Evolutionary conservation across 2,888 invertebrate genomes (phyloP), one percentile per base, ranked within the genome.

Genomic region (Griposia aprilina): DNA sequence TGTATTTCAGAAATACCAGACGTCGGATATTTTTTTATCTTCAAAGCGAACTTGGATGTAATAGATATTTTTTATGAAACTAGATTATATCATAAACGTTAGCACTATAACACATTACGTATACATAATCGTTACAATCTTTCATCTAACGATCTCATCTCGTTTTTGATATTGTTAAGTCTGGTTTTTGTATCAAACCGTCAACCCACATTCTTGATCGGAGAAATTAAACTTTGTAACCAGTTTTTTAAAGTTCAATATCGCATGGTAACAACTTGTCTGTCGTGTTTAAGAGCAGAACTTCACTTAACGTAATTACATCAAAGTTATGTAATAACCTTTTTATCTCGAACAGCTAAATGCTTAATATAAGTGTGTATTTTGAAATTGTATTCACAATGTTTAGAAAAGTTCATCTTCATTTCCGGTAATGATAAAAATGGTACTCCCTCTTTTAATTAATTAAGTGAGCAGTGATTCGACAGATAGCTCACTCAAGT

Each of bases 231-330:
- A 75, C 65, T 52, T 59, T 69, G 3, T 60, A 0, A 0, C 2
- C 8, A 2, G 5, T 0, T 57, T 0, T 0, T n/a, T 76, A 52
- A 48, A 70, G 62, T 52, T 55, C 23, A 45, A 20, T 72, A 67
- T 77, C 41, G 36, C n/a, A 15, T 41, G n/a, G 2, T n/a, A 23
- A 30, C 41, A 55, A 17, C 5, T 66, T 81, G 15, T 50, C 74
- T 36, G 41, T 23, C 59, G 75, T 63, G 30, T 73, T 73, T 63
- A 45, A 63, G 62, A 66, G 15, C 63, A 62, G 26, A 68, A 74
- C 59, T 78, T 83, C 57, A 74, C 36, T 77, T 62, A n/a, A 11
- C 74, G 69, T 80, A 85, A 87, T 84, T 78, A 81, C 52, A 75
- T 80, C 30, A 59, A 73, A 55, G 71, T 85, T 87, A 68, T 68